Percentiles rank a stretch among this genome's conserved stretches.
Evolutionary conservation across 1,140 invertebrate genomes (phyloP).

Genomic region (Philotrypesis tridentata): DNA sequence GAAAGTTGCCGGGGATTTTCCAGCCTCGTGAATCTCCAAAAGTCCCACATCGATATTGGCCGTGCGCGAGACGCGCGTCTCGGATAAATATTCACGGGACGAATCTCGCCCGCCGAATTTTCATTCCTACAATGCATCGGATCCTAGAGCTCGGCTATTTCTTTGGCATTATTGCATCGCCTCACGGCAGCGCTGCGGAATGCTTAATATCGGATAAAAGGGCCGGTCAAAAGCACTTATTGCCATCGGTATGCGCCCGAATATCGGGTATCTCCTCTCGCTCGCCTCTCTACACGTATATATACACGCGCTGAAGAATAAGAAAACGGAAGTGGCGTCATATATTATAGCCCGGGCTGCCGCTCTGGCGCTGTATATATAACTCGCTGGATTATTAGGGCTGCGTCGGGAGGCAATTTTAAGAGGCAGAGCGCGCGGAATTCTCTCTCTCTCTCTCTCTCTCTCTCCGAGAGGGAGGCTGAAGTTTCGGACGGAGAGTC

Average conservation of each 20-base stretch:
- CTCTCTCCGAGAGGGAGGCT: neutral
- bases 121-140: constrained; percentile 66
- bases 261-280: neutral
- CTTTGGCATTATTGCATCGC: constrained; percentile 65
- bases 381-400: constrained; percentile 4
- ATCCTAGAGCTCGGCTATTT: too few relatives aligned
- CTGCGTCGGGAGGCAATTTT: neutral
- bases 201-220: constrained; percentile 68
- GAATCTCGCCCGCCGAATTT: constrained; percentile 55
- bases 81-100: neutral
- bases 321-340: constrained; percentile 17
- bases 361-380: too few relatives aligned
- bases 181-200: constrained; percentile 57
- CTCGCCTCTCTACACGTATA: neutral
- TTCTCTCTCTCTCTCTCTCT: too few relatives aligned
- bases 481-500: neutral
- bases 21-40: neutral
- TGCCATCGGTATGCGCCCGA: constrained; percentile 8
- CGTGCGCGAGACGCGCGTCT: neutral
- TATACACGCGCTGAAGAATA: neutral
- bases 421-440: neutral
- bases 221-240: constrained; percentile 26
- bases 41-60: neutral
- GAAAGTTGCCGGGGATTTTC: neutral
- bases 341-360: neutral